Evolutionary conservation across 2,797 vertebrate genomes (phyloP), one percentile per base, ranked within the genome.

Genomic region (Hypotaenidia okinawae): DNA sequence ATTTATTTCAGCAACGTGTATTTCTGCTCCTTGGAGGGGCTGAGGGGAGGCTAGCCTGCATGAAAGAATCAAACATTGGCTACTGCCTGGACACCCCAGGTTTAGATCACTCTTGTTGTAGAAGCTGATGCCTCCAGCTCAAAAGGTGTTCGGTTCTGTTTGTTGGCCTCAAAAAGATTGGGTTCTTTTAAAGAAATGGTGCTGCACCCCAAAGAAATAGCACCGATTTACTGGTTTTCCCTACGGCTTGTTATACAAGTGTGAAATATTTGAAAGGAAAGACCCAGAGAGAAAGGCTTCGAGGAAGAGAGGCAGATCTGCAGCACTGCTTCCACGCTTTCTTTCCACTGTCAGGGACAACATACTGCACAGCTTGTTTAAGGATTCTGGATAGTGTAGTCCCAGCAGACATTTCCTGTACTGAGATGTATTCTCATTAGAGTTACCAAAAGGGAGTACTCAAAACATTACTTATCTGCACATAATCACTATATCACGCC

Each of bases 391-490:
- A 95, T 76, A 90, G 66, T 62, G 58, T 78, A 91, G 87, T 89
- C 69, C 88, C 93, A 95, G 85, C 72, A 95, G 94, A 92, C 85
- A 54, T 85, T 96, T 93, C 94, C 89, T 95, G 75, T 90, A 72
- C 70, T 81, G 67, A 69, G 85, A 94, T 70, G 64, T 84, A 91
- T 75, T 95, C 93, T 93, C 84, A 93, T 96, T 93, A 92, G 74
- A 92, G 70, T 70, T 93, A 96, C 94, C 86, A 96, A 96, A 95
- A 94, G 87, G 57, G 67, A 92, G 77, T 74, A 89, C 81, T 92
- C 96, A 89, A 91, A 94, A 94, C 88, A 95, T 89, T 87, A 87
- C 51, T 97, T 95, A 96, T 95, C 95, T 95, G 93, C 90, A 94
- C 92, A 75, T 92, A 95, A 96, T 96, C 95, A 93, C 94, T 87